A percentile compares a stretch with the other conserved stretches of the same genome.
These are phyloP conservation scores for Proales similis DNA, from an alignment of 1,140 invertebrate species.

Conservation along the genomic window DNA sequence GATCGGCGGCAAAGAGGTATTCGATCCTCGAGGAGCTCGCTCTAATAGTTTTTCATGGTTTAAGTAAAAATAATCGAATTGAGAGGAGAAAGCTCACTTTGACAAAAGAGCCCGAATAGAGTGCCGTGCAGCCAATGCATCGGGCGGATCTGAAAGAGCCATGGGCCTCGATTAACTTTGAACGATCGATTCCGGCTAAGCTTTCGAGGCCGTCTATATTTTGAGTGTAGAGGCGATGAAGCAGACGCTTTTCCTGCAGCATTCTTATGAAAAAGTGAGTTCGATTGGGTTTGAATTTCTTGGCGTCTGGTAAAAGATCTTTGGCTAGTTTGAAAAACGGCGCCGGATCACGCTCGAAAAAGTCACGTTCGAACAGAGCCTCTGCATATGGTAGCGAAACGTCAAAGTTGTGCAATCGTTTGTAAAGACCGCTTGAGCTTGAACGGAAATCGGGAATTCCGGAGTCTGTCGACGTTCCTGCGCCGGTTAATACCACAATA, in stretches of 20 bases:
- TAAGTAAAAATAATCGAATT: too few relatives aligned
- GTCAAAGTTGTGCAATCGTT: conserved; percentile 6
- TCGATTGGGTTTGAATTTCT: conserved; percentile 49
- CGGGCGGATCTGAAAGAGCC: conserved; percentile 82
- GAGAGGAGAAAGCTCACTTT: too few relatives aligned
- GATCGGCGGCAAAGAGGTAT: too few relatives aligned
- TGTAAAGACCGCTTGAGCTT: conserved; percentile 15
- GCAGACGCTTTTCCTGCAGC: conserved; percentile 29
- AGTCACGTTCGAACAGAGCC: conserved; percentile 85
- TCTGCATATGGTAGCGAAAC: conserved; percentile 60
- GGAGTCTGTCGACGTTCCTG: conserved; percentile 74
- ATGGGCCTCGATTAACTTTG: conserved; percentile 84
- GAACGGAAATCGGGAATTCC: conserved; percentile 37
- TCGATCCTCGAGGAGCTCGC: too few relatives aligned
- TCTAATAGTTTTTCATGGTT: too few relatives aligned
- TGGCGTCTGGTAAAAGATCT: conserved; percentile 70
- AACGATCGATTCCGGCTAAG: conserved; percentile 71
- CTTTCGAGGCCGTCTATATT: conserved; percentile 89
- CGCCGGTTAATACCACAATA: conserved; percentile 83
- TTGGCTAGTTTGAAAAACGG: conserved; percentile 82
- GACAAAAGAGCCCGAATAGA: conserved; percentile 56
- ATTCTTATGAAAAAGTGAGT: conserved; percentile 35
- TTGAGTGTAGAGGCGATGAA: conserved; percentile 53
- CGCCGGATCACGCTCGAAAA: conserved; percentile 72
- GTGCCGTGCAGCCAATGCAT: conserved; percentile 68